phyloP scores from a whole-genome alignment of 2,888 invertebrate genomes.

The Matsumyia berberina region DNA sequence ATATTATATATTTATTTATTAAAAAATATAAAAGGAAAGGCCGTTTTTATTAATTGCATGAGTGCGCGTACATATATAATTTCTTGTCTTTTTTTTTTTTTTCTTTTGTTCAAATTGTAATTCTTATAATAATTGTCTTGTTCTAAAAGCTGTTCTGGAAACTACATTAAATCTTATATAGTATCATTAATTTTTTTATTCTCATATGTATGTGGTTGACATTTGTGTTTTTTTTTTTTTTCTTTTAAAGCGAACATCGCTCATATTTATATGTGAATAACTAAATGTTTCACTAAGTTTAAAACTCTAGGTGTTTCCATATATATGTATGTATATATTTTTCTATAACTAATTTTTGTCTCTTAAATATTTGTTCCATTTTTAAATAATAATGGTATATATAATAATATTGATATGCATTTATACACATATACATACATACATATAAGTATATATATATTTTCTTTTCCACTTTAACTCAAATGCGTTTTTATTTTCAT shows the following conservation, averaged over 20 bases:
- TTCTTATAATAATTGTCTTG: constrained; percentile 52
- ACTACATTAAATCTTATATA: constrained; percentile 60
- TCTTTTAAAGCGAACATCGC: constrained; percentile 67
- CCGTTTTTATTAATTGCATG: constrained; percentile 71
- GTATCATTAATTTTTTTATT: constrained; percentile 33
- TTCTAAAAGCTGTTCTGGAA: constrained; percentile 66
- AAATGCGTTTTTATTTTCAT: constrained; percentile 28
- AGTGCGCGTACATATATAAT: constrained; percentile 68
- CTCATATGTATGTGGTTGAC: constrained; percentile 29
- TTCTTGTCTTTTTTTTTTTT: constrained; percentile 62
- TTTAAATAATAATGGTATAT: constrained; percentile 58
- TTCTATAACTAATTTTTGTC: constrained; percentile 35
- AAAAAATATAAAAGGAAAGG: constrained; percentile 72
- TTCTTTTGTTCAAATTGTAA: constrained; percentile 80
- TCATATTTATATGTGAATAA: constrained; percentile 65
- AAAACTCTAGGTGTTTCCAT: constrained; percentile 52
- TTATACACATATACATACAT: constrained; percentile 45
- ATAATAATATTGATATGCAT: constrained; percentile 66
- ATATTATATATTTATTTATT: constrained; percentile 32
- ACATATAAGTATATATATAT: constrained; percentile 34
- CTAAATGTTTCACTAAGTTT: constrained; percentile 61
- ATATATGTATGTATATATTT: constrained; percentile 32
- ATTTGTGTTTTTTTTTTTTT: constrained; percentile 31
- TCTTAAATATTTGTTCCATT: constrained; percentile 57
- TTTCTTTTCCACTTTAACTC: constrained; percentile 37